A percentile compares a stretch with the other conserved stretches of the same genome.
These are phyloP conservation scores for Oscheius sp. DNA, from an alignment of 2,888 invertebrate genomes.

Conservation along the genomic window DNA sequence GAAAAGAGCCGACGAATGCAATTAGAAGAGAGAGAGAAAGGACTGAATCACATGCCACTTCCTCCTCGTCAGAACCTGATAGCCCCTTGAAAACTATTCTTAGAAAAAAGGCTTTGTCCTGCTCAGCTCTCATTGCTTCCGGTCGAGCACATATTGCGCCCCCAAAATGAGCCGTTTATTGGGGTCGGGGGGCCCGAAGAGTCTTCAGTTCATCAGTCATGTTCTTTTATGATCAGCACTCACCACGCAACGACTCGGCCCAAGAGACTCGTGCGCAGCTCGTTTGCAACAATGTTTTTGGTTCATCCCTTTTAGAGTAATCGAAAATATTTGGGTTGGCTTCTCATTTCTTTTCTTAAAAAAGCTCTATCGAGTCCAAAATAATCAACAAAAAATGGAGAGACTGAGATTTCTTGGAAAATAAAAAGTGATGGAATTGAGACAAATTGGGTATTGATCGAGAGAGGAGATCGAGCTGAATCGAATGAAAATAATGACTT, in stretches of 20 bases:
- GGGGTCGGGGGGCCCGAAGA: not conserved
- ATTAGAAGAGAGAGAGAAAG: slow-evolving; percentile 3
- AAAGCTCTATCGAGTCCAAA: too few species aligned
- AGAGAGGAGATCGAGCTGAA: not conserved
- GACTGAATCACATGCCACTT: not conserved
- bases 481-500: slow-evolving; percentile 9
- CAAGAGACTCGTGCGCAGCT: not conserved
- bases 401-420: too few species aligned
- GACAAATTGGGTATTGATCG: not conserved
- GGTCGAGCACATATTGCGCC: not conserved
- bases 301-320: not conserved
- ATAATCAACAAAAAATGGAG: too few species aligned
- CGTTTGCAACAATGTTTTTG: too few species aligned
- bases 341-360: too few species aligned
- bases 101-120: too few species aligned
- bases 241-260: not conserved
- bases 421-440: too few species aligned
- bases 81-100: too few species aligned
- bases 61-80: not conserved
- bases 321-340: not conserved
- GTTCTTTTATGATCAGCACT: not conserved
- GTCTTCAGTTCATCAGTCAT: not conserved
- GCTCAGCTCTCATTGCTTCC: slow-evolving; percentile 16
- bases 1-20: slow-evolving; percentile 4
- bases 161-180: slow-evolving; percentile 16